A percentile compares a stretch with the other conserved stretches of the same genome.
Evolutionary conservation across 2,888 invertebrate species (phyloP).

Genomic region (Ormyrus nitidulus): DNA sequence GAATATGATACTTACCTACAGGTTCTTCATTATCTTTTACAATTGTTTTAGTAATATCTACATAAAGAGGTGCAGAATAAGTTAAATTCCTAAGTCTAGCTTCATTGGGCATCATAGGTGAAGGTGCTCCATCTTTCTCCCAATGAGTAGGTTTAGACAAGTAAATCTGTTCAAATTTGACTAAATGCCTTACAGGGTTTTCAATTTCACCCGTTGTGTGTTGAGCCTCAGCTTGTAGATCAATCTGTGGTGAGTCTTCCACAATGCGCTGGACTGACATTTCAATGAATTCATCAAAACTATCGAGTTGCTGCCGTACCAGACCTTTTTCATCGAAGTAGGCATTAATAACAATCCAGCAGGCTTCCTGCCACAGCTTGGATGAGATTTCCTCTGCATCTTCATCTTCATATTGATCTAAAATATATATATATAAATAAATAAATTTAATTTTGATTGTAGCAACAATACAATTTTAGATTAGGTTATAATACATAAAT

Average conservation of each 20-base stretch:
- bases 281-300: constrained; percentile 99
- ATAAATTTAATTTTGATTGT: too few relatives aligned
- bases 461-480: too few relatives aligned
- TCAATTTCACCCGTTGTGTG: constrained; percentile 96
- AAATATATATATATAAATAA: too few relatives aligned
- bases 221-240: constrained; percentile 97
- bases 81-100: constrained; percentile 97
- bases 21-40: constrained; percentile 90
- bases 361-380: constrained; percentile 99
- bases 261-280: constrained; percentile 99
- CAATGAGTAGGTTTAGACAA: constrained; percentile 99
- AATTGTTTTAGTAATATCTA: constrained; percentile 98
- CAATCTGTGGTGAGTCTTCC: constrained; percentile 98
- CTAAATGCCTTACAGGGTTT: constrained; percentile 87
- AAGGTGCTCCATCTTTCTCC: constrained; percentile 99
- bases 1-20: constrained; percentile 35
- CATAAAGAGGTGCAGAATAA: constrained; percentile 98
- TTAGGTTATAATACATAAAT: too few relatives aligned
- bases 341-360: constrained; percentile 99
- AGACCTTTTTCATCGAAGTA: constrained; percentile 99
- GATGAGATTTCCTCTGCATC: constrained; percentile 97
- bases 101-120: constrained; percentile 99
- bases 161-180: constrained; percentile 99
- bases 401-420: constrained; percentile 83
- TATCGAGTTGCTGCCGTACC: constrained; percentile 98